Evolutionary conservation across 2,113 vertebrate species (phyloP).

Genomic region (Spheniscus mendiculus): DNA sequence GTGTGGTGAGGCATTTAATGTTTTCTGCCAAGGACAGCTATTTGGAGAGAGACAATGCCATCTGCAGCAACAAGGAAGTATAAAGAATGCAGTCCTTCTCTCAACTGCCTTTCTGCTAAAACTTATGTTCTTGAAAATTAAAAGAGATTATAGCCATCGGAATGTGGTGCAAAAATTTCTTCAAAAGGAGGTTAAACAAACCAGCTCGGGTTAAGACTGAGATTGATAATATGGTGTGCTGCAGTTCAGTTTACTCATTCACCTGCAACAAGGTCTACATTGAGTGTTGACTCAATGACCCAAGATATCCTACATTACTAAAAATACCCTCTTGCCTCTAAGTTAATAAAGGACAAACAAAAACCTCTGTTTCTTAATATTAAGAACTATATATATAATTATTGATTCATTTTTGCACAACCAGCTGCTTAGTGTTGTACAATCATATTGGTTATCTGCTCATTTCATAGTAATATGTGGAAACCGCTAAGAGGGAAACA

Average conservation of each 20-base stretch:
- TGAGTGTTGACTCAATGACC: background rate
- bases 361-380: accelerated
- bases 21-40: background rate
- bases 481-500: background rate
- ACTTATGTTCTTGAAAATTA: background rate
- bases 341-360: background rate
- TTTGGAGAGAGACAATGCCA: background rate
- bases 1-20: background rate
- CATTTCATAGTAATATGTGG: background rate
- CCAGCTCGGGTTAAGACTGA: accelerated
- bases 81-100: background rate
- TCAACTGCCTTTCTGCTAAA: background rate
- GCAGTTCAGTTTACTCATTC: background rate
- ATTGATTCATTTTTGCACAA: background rate
- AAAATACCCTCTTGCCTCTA: background rate
- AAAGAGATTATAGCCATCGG: background rate
- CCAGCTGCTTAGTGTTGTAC: background rate
- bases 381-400: background rate
- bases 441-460: background rate
- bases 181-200: background rate
- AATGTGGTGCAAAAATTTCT: background rate
- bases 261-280: background rate
- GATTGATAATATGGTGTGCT: accelerated
- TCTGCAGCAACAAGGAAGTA: background rate
- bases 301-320: background rate